Evolutionary conservation across 2,113 vertebrate genomes (phyloP), one percentile per base, ranked within the genome.

Genomic region (Dryoscopus gambensis): DNA sequence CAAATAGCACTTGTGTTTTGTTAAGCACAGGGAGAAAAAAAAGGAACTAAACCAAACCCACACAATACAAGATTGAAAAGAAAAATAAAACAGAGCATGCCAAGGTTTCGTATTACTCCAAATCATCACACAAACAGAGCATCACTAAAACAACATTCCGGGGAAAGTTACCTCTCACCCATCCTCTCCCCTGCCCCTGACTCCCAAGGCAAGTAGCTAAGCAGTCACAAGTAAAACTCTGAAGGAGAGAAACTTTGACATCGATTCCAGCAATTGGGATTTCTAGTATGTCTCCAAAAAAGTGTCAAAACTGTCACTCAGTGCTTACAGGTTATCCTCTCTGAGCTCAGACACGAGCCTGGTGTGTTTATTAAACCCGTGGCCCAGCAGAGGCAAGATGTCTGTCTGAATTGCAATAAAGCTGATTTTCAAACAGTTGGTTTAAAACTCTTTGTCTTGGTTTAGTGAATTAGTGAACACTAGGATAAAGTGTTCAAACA

Each of bases 271-370:
- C 81, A 82, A 65, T 5, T 60, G 21, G 93, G 70, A 96, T 96
- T 96, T 96, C 80, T 95, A 64, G 39, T 89, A 33, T 89, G 71
- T 77, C 89, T 93, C 90, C 35, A 90, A 85, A 91, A 57, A 77
- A 82, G 89, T 84, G 85, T 86, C 70, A 96, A 76, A 94, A 81
- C 87, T 71, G 90, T 85, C 97, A 79, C 83, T 69, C 47, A 73
- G 92, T 85, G 91, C 96, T 98, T 89, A 81, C 74, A 35, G 44
- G 80, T 84, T 93, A 97, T 97, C 97, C 50, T 74, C 2, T 3
- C 64, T 15, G 86, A 96, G 64, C 97, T 96, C 95, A 74, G 86
- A 53, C 39, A 5, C 87, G 94, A 98, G 94, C 87, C 93, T 22
- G 13, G 68, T 76, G 68, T 94, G 81, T 93, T 93, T 93, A 65